Evolutionary conservation across 92 coral and sea anemone genomes (phyloP).

Genomic region (Zoanthus gigantus): DNA sequence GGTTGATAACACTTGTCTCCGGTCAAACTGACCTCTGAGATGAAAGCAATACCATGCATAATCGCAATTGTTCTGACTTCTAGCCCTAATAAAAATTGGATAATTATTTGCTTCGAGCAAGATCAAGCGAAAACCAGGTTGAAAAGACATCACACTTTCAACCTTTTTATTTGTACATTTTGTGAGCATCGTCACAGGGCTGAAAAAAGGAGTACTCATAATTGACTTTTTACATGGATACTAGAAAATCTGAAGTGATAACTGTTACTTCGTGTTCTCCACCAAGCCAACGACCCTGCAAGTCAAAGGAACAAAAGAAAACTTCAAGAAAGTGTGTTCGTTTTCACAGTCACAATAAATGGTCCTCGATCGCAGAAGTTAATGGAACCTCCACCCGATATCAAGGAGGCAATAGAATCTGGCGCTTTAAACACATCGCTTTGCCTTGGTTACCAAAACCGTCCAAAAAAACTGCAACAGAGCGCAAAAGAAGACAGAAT

Average conservation of each 20-base stretch:
- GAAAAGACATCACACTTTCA: neutral
- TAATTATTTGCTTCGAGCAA: slow-evolving; percentile 5
- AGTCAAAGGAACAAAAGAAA: neutral
- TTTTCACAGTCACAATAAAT: slow-evolving; percentile 42
- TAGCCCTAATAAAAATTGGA: neutral
- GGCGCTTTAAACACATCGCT: slow-evolving; percentile 79
- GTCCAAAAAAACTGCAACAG: slow-evolving; percentile 50
- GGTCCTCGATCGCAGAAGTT: slow-evolving; percentile 11
- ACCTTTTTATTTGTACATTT: neutral
- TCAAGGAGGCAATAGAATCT: slow-evolving; percentile 9
- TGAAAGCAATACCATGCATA: neutral
- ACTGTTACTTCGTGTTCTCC: slow-evolving; percentile 66
- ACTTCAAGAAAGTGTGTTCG: slow-evolving; percentile 19
- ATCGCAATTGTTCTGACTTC: neutral
- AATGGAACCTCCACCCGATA: slow-evolving; percentile 6
- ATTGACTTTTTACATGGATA: slow-evolving; percentile 45
- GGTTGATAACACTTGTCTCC: slow-evolving; percentile 38
- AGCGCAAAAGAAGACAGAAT: slow-evolving; percentile 7
- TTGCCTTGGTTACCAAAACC: slow-evolving; percentile 87
- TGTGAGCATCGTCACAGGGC: too few relatives aligned
- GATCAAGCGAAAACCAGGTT: neutral
- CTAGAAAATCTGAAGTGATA: slow-evolving; percentile 63
- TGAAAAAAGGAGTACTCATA: neutral
- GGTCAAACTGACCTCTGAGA: slow-evolving; percentile 7
- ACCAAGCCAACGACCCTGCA: slow-evolving; percentile 3